Evolutionary conservation across 2,888 invertebrate genomes (phyloP).

Genomic region (Philereme transversata): DNA sequence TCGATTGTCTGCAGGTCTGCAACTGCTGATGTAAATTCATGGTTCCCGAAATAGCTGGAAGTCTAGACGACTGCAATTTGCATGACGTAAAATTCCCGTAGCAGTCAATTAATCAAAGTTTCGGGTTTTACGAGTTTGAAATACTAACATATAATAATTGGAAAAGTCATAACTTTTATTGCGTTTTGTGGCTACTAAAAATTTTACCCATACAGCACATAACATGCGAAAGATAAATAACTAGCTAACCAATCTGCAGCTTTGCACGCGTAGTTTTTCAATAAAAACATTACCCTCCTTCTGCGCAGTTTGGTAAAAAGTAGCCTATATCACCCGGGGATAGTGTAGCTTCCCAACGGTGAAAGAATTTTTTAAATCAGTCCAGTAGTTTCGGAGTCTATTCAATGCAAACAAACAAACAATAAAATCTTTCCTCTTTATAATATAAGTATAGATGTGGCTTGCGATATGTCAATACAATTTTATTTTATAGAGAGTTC

Average conservation of each 20-base stretch:
- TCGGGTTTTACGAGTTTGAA: slow-evolving; percentile 7
- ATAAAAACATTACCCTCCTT: too few relatives aligned
- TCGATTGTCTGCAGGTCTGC: slow-evolving; percentile 5
- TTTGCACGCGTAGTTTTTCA: too few relatives aligned
- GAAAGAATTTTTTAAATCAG: too few relatives aligned
- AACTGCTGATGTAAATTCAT: slow-evolving; percentile 15
- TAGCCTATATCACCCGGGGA: too few relatives aligned
- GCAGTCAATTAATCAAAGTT: slow-evolving; percentile 4
- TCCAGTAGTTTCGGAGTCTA: too few relatives aligned
- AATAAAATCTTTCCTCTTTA: too few relatives aligned
- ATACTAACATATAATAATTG: slow-evolving; percentile 4
- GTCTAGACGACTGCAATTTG: slow-evolving; percentile 15
- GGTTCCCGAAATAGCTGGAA: slow-evolving; percentile 22
- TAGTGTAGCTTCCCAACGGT: too few relatives aligned
- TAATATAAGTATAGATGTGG: too few relatives aligned
- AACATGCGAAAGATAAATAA: not conserved
- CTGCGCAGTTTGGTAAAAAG: too few relatives aligned
- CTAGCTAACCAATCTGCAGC: too few relatives aligned
- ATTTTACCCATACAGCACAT: not conserved
- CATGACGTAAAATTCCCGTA: slow-evolving; percentile 13
- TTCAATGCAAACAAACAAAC: too few relatives aligned
- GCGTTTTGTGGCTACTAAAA: not conserved
- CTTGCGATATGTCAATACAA: too few relatives aligned
- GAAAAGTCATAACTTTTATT: slow-evolving; percentile 2
- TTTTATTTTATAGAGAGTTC: not conserved